Evolutionary conservation across 92 coral and sea anemone species (phyloP), one percentile per base, ranked within the genome.

Genomic region (Epizoanthus scotinus): DNA sequence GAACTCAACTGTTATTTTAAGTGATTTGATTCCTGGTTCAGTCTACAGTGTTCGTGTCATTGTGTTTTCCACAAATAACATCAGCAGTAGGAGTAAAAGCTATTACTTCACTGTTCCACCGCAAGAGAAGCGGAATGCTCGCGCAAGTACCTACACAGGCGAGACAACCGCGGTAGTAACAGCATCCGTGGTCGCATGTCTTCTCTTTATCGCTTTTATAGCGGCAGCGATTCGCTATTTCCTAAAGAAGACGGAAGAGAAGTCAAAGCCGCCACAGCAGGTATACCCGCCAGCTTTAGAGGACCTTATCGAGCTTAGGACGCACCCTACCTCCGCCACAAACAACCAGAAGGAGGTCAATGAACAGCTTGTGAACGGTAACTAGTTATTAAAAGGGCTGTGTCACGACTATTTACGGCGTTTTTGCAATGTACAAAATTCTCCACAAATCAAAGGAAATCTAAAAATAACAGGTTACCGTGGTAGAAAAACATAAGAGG

Each of bases 251-350:
- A 59, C 56, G 49, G 12, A 36, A 59, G 61, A 63, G 9, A 21
- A 75, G 18, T 34, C 17, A 2, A 58, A 57, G 5, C 47, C 53
- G 3, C 38, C 55, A 13, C 69, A 75, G 28, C 81, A 75, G 38
- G 49, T 67, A 0, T 75, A 75, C 14, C 81, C 81, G 19, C 68
- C 81, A 3, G 53, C 54, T 0, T 34, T 85, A 38, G 86, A 89
- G 70, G 92, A 92, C 74, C 85, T 87, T 2, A 88, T 92, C 29
- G 97, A 92, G 69, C 80, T 84, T 83, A 85, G 91, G 69, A 42
- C 79, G 19, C 81, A 58, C 7, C 66, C 81, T 0, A 1, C 36
- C 18, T 0, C 56, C 0, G 21, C 68, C 31, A 42, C 68, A 36
- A 54, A 59, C 34, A 38, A 59, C 40, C 34, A 58, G 27, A 75